These are phyloP conservation scores for Glandiceps talaboti DNA, from an alignment of 53 echinoderm and acorn worm genomes.

Conservation along the genomic window DNA sequence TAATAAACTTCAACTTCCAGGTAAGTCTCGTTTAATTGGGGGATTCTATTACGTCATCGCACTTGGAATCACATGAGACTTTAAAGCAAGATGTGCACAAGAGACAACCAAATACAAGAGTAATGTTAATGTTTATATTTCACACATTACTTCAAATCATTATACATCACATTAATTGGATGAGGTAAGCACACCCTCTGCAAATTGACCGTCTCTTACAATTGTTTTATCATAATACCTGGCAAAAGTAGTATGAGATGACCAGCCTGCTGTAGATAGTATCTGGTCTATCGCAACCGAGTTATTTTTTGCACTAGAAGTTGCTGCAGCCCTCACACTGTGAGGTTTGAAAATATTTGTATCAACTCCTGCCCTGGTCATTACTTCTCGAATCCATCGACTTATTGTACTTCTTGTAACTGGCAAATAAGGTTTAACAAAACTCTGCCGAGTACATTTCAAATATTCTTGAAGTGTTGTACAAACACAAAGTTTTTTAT, in stretches of 20 bases:
- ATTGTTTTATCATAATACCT: conserved; percentile 22
- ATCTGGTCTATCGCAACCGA: conserved; percentile 17
- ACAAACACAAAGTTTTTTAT: conserved; percentile 13
- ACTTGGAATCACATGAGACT: conserved; percentile 10
- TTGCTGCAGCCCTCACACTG: conserved; percentile 19
- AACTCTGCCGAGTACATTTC: conserved; percentile 1
- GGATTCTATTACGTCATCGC: neutral
- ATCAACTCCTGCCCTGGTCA: conserved; percentile 18
- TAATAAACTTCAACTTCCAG: conserved; percentile 5
- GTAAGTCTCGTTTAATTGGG: neutral
- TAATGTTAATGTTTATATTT: neutral
- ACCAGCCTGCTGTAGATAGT: conserved; percentile 15
- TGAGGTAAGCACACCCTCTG: neutral
- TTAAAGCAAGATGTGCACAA: conserved; percentile 11
- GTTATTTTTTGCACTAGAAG: conserved; percentile 10
- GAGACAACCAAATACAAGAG: neutral
- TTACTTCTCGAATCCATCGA: conserved; percentile 10
- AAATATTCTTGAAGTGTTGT: conserved; percentile 12
- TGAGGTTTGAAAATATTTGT: conserved; percentile 26
- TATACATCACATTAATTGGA: neutral
- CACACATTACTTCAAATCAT: too few species aligned
- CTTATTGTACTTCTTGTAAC: conserved; percentile 18
- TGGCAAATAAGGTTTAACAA: conserved; percentile 3
- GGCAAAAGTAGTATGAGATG: conserved; percentile 18
- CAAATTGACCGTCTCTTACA: neutral